Conservation (phyloP, 2,113 vertebrate genomes). For the Grammomys surdaster region DNA sequence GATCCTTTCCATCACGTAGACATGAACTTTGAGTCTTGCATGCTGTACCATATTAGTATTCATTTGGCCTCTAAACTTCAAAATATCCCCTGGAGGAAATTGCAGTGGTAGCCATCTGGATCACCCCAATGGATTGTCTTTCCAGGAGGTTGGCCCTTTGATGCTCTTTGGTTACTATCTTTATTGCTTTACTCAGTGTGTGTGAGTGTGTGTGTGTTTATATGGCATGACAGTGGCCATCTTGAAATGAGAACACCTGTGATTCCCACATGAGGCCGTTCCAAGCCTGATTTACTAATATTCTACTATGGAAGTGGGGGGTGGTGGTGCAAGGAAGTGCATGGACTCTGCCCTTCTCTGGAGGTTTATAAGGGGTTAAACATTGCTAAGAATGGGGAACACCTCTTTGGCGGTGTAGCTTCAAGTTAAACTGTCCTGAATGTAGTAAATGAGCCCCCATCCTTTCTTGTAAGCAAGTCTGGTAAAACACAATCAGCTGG, state of each 20-base stretch:
- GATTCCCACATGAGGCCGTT: neutral
- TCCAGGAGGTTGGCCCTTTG: neutral
- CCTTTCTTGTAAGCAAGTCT: neutral
- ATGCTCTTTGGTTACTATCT: constrained; percentile 21
- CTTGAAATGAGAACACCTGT: neutral
- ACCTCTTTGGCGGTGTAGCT: neutral
- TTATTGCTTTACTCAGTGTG: neutral
- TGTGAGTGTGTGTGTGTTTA: neutral
- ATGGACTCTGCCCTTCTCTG: neutral
- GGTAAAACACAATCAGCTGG: neutral
- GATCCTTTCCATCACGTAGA: neutral
- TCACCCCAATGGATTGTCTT: neutral
- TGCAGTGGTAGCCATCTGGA: neutral
- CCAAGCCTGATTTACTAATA: neutral
- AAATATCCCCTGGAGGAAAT: neutral
- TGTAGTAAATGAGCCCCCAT: too few species aligned
- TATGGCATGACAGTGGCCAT: neutral
- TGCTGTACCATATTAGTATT: neutral
- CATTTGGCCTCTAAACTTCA: neutral
- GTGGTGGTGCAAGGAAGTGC: neutral
- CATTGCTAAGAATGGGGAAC: neutral
- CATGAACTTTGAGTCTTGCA: neutral
- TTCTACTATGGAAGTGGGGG: neutral
- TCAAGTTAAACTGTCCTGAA: neutral
- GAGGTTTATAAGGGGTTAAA: neutral